Evolutionary conservation across 2,888 invertebrate species (phyloP).

Genomic region (Cinara cedri): DNA sequence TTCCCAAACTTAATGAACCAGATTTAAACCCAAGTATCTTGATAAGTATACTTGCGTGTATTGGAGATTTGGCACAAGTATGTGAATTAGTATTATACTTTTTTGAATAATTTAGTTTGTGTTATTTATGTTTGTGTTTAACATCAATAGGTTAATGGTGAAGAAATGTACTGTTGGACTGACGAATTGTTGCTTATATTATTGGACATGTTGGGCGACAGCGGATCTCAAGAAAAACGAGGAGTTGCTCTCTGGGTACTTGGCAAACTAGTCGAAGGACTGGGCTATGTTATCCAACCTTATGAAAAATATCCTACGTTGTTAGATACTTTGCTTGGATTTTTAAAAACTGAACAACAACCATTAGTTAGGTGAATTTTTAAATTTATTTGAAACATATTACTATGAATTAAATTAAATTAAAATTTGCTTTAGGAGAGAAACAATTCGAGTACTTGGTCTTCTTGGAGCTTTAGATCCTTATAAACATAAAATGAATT

Average conservation of each 20-base stretch:
- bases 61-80: constrained; percentile 95
- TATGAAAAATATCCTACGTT: constrained; percentile 92
- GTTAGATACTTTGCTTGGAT: constrained; percentile 90
- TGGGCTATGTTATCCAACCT: constrained; percentile 94
- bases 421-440: constrained; percentile 69
- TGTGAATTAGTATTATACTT: constrained; percentile 63
- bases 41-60: constrained; percentile 87
- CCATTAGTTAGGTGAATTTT: constrained; percentile 71
- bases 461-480: constrained; percentile 96
- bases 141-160: constrained; percentile 69
- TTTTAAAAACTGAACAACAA: constrained; percentile 95
- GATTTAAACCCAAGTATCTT: constrained; percentile 94
- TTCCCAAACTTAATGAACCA: constrained; percentile 88
- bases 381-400: too few species aligned
- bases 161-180: constrained; percentile 88
- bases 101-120: too few species aligned
- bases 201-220: constrained; percentile 93
- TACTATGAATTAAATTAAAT: too few species aligned
- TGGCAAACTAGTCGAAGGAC: constrained; percentile 94
- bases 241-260: constrained; percentile 95
- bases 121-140: neutral
- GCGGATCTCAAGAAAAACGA: constrained; percentile 91
- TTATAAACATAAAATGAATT: constrained; percentile 94
- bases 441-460: constrained; percentile 94
- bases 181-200: constrained; percentile 87